Percentiles rank a stretch among this genome's conserved stretches.
These are phyloP conservation scores for Proterorhinus semilunaris DNA, from an alignment of 2,113 vertebrate genomes.

Conservation along the genomic window DNA sequence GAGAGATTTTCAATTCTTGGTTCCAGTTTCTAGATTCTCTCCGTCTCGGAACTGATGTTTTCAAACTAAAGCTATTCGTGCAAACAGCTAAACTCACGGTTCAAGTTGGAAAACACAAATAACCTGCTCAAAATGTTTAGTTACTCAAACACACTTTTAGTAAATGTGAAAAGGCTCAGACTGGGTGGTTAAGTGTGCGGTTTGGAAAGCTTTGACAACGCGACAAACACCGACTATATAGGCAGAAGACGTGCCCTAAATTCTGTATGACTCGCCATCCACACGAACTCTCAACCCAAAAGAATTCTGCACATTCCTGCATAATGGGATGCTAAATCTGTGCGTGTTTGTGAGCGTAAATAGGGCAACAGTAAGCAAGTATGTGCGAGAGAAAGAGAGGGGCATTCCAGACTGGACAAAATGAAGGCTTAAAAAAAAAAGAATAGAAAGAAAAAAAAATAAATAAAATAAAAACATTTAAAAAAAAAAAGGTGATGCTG, in stretches of 20 bases:
- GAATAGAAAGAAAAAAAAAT: slow-evolving; percentile 38
- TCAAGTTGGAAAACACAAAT: too few species aligned
- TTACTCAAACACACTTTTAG: too few species aligned
- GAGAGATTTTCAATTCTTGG: slow-evolving; percentile 22
- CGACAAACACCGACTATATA: slow-evolving; percentile 30
- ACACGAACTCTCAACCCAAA: slow-evolving; percentile 64
- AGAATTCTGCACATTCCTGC: slow-evolving; percentile 67
- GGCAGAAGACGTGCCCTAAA: background rate
- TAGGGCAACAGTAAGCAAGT: slow-evolving; percentile 46
- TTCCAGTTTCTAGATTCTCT: too few species aligned
- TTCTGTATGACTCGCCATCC: background rate
- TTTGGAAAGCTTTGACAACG: background rate
- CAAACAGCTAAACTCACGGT: too few species aligned
- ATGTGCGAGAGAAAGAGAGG: slow-evolving; percentile 45
- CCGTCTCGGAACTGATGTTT: too few species aligned
- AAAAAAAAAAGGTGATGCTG: background rate
- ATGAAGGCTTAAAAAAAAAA: slow-evolving; percentile 25
- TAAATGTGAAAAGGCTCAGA: too few species aligned
- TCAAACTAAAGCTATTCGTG: too few species aligned
- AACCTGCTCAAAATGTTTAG: too few species aligned
- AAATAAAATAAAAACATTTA: too few species aligned
- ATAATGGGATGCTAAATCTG: slow-evolving; percentile 59
- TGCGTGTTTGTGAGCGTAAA: slow-evolving; percentile 48
- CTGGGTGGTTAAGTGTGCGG: too few species aligned
- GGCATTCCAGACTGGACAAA: slow-evolving; percentile 39